Evolutionary conservation across 2,113 vertebrate genomes (phyloP), one percentile per base, ranked within the genome.

Genomic region (Eidolon helvum): DNA sequence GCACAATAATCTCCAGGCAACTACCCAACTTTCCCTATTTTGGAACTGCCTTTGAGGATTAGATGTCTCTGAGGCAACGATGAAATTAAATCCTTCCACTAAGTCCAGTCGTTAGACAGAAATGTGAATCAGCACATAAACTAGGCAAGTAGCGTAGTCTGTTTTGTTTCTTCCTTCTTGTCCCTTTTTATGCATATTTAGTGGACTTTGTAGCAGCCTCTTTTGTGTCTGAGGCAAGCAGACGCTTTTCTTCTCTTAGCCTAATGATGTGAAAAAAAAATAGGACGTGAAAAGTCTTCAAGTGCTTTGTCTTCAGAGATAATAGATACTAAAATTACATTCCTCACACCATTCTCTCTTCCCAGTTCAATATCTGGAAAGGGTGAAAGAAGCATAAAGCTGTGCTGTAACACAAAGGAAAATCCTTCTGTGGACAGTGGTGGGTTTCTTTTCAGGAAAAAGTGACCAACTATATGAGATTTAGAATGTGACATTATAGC

Each of bases 261-360:
- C 65, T 83, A 96, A 92, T 80, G 68, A 77, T 38, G 50, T 78
- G 38, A 55, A 61, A 74, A 19, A 74, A 95, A 74, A 89, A 66
- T 96, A 96, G 83, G 48, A 72, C 50, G 43, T 84, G 71, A 89
- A 92, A 63, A 43, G 19, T 87, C 65, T 75, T 93, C 65, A 86
- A 75, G 66, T 63, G 66, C 15, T 69, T 78, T 12, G 38, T 77
- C 59, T 85, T 96, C 87, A 74, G 61, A 74, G 53, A 89, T 38
- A 80, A 69, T 45, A 93, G 45, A 78, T 33, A n/a, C 63, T 66
- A 80, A 90, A 72, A 90, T 33, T 40, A 18, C 28, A 38, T 7
- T 59, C 26, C 59, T 96, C 72, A 80, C 43, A 48, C 57, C n/a
- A 68, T 43, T 79, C 59, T 87, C n/a, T 92, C 59, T 57, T 92